Conservation (phyloP, 1,140 invertebrate species). For the Polypedilum vanderplanki region DNA sequence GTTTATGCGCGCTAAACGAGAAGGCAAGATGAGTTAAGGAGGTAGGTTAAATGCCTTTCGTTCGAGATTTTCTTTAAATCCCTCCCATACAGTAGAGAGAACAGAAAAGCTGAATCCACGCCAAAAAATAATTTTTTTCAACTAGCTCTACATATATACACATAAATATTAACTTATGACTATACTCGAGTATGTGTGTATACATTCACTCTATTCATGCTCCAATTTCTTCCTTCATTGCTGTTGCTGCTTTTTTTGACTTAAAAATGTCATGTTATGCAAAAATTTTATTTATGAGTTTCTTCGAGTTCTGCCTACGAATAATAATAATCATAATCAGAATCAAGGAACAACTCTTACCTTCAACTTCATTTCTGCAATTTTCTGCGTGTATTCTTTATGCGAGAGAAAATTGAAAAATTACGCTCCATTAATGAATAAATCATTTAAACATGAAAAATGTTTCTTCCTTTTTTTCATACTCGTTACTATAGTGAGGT, state of each 20-base stretch:
- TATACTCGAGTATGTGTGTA: background rate
- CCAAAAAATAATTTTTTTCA: background rate
- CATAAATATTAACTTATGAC: background rate
- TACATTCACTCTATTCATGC: background rate
- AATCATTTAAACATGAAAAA: slow-evolving; percentile 28
- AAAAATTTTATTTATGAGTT: slow-evolving; percentile 26
- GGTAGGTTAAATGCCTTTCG: background rate
- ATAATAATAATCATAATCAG: background rate
- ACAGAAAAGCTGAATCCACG: slow-evolving; percentile 1
- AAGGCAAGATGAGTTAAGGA: too few species aligned
- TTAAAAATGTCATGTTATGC: slow-evolving; percentile 26
- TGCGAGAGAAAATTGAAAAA: slow-evolving; percentile 24
- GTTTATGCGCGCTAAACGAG: too few species aligned
- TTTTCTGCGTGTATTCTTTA: background rate
- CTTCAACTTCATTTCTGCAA: background rate
- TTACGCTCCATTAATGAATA: slow-evolving; percentile 27
- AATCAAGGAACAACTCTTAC: background rate
- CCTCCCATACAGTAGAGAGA: too few species aligned
- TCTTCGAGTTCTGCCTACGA: background rate
- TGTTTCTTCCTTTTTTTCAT: background rate
- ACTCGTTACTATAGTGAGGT: background rate
- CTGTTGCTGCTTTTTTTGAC: background rate
- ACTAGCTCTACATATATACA: background rate
- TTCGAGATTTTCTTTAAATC: background rate
- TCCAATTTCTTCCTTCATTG: background rate